Evolutionary conservation across 1,140 invertebrate genomes (phyloP).

Genomic region (Drepana arcuata): DNA sequence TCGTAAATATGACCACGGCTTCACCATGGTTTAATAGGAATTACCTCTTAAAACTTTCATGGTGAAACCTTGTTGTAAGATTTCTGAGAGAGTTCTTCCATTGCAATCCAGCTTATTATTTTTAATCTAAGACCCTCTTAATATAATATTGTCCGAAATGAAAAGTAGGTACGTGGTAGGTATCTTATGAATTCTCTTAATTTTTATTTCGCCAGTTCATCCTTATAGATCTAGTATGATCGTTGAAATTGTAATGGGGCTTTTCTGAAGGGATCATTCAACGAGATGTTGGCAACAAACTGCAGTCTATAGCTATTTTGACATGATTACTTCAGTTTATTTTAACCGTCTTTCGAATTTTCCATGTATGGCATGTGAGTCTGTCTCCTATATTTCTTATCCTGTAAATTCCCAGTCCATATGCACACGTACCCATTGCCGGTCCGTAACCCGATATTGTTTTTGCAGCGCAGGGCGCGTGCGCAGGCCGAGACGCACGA

Average conservation of each 20-base stretch:
- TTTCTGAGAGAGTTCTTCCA: not conserved
- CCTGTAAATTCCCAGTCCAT: not conserved
- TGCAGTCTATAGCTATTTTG: too few species aligned
- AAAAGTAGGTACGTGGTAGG: too few species aligned
- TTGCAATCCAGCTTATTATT: not conserved
- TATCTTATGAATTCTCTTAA: too few species aligned
- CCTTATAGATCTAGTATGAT: too few species aligned
- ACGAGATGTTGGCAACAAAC: too few species aligned
- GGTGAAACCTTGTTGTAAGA: not conserved
- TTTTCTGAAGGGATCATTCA: too few species aligned
- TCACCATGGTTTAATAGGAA: too few species aligned
- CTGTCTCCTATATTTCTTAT: not conserved
- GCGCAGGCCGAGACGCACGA: conserved; percentile 40
- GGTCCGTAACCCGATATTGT: conserved; percentile 48
- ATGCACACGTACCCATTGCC: not conserved
- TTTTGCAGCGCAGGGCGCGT: conserved; percentile 41
- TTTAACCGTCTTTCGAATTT: not conserved
- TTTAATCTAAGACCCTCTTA: not conserved
- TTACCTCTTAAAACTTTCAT: too few species aligned
- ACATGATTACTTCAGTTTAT: not conserved
- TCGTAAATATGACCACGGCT: conserved; percentile 9
- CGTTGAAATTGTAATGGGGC: too few species aligned
- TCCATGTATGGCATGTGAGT: not conserved
- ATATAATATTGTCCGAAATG: too few species aligned
- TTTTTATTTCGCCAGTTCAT: too few species aligned